phyloP scores from a whole-genome alignment of 2,113 vertebrate species.

The Indicator indicator region DNA sequence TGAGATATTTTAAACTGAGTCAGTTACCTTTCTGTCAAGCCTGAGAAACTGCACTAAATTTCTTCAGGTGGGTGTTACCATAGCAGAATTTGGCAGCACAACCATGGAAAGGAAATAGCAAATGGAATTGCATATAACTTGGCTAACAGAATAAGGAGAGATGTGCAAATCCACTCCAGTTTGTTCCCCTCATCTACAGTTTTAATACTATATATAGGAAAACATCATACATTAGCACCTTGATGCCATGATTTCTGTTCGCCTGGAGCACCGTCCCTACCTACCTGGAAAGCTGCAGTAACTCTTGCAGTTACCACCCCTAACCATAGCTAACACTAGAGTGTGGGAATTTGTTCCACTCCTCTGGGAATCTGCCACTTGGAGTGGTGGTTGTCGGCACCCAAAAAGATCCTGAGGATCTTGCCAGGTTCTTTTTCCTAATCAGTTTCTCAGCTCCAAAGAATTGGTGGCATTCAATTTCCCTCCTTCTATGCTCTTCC shows the following conservation, averaged over 20 bases:
- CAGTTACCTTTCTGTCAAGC: constrained; percentile 13
- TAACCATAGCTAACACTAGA: background rate
- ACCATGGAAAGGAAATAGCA: background rate
- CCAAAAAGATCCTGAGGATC: background rate
- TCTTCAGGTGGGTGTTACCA: background rate
- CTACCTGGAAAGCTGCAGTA: background rate
- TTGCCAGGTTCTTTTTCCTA: background rate
- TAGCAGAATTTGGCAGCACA: background rate
- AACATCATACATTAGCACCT: background rate
- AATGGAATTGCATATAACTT: background rate
- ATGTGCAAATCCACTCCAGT: background rate
- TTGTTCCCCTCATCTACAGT: background rate
- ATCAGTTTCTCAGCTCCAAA: background rate
- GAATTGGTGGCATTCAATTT: background rate
- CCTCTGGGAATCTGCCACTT: background rate
- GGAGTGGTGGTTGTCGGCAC: background rate
- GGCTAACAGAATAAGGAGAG: background rate
- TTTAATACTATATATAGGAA: background rate
- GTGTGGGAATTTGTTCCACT: background rate
- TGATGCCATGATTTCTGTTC: background rate
- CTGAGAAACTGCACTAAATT: constrained; percentile 6
- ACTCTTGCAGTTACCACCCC: background rate
- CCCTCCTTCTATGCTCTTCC: background rate
- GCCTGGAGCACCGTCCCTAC: background rate
- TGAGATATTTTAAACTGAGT: constrained; percentile 34